Evolutionary conservation across 2,797 vertebrate genomes (phyloP), one percentile per base, ranked within the genome.

Genomic region (Xerus rutilus): DNA sequence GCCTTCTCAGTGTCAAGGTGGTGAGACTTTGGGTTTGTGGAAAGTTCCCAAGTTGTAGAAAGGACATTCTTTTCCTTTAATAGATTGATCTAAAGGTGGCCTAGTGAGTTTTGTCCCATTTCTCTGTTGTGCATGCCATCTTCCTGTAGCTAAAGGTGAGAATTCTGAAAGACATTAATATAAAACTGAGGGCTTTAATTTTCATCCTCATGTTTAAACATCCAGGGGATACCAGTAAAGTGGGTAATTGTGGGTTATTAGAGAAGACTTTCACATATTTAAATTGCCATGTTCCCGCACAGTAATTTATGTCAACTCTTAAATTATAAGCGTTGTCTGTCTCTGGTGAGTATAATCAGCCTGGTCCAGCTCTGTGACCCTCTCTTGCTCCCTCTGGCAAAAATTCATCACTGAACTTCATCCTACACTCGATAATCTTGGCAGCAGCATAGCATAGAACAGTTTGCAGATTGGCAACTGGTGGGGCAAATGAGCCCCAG

Each of bases 251-350:
- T 70, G 12, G 79, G 79, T 83, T 54, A 65, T 81, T 88, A 93
- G 52, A 67, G 62, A 96, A 95, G 39, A 89, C n/a, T 88, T 72
- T 49, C 77, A 45, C 23, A 65, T 45, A 54, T 92, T 97, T 83
- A 86, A 79, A 8, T 83, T 86, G 57, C 79, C 47, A 39, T 52
- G 57, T 39, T 62, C 77, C 59, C 57, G 45, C 79, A 74, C 3
- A 74, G 59, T 52, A 74, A 94, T 94, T 96, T 95, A 79, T 82
- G 59, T 86, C 67, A 90, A 54, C 52, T 87, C 69, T 92, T 78
- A 88, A 87, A 90, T 47, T 93, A 74, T 76, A 78, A 87, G 64
- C n/a, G 39, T 92, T 81, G 23, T 89, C 88, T 95, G 73, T 91
- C 65, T 82, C 49, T 69, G n/a, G 17, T 18, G 18, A 3, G 25